Conservation (phyloP, 2,113 vertebrate genomes). For the Ailuropoda melanoleuca region DNA sequence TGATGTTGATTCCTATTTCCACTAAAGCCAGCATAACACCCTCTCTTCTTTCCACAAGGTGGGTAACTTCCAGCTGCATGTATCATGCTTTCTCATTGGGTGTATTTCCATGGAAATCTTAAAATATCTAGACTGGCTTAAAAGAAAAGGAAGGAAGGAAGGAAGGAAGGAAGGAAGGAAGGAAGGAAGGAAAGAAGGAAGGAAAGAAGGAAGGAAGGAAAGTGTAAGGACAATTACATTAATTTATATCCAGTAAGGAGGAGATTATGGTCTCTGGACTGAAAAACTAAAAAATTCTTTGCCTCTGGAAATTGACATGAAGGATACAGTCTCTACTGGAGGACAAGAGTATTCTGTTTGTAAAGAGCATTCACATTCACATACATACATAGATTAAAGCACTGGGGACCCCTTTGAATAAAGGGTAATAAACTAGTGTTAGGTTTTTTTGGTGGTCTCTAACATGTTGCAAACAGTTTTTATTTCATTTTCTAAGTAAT, state of each 20-base stretch:
- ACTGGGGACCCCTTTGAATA: not conserved
- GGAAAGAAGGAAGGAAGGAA: not conserved
- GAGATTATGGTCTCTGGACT: not conserved
- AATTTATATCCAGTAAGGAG: not conserved
- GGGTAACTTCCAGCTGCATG: fast-evolving
- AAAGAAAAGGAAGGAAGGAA: not conserved
- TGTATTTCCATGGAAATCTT: not conserved
- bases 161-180: not conserved
- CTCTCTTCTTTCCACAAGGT: not conserved
- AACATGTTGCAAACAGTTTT: not conserved
- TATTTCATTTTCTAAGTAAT: not conserved
- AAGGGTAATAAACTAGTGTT: not conserved
- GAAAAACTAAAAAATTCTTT: not conserved
- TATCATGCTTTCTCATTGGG: not conserved
- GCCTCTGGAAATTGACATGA: not conserved
- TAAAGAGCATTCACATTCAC: not conserved
- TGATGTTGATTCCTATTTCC: not conserved
- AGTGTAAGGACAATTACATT: not conserved
- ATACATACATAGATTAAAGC: not conserved
- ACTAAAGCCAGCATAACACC: not conserved
- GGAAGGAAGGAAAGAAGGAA: not conserved
- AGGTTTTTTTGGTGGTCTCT: not conserved
- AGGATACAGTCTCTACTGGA: not conserved
- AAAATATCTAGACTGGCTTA: not conserved
- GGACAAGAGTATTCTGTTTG: not conserved